Evolutionary conservation across 2,888 invertebrate species (phyloP), one percentile per base, ranked within the genome.

Genomic region (Shargacucullia verbasci): DNA sequence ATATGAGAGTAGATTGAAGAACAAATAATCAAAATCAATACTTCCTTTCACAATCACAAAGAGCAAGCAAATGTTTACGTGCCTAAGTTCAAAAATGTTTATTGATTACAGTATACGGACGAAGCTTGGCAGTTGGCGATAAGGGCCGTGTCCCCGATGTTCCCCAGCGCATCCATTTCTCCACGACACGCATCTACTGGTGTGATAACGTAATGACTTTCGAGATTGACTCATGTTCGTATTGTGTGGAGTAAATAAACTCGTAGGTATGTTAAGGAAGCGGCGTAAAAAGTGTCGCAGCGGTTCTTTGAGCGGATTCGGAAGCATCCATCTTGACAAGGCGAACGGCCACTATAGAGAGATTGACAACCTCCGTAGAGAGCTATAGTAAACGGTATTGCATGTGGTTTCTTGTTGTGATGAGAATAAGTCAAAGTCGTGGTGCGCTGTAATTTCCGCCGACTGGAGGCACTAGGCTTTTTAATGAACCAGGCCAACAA

Each of bases 131-230:
- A 65, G 73, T 59, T 57, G 49, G 50, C 73, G 90, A 91, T 89
- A 90, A 85, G 81, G 41, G 70, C 64, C 70, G 76, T 67, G 79
- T 79, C 76, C 82, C 76, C 81, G 76, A 78, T 82, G 79, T 73
- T 70, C 71, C 67, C 65, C 72, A 80, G 79, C 69, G 85, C 84
- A 83, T 83, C 81, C 85, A 88, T 89, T 89, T 85, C 88, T 86
- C 88, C 75, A 64, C 82, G 77, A 79, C 81, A 76, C 79, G 82
- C 81, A 82, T 82, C 81, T 76, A 63, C 62, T 55, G 63, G 69
- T 82, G 69, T 82, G 91, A 92, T 92, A 92, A 87, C 83, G 82
- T 88, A 91, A 91, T 85, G 89, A 90, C 89, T 89, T 86, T 85
- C 84, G 61, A 87, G 85, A 89, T 90, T 88, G 90, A 88, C 88